Conservation (phyloP, 2,113 vertebrate species). For the Silurus asotus region DNA sequence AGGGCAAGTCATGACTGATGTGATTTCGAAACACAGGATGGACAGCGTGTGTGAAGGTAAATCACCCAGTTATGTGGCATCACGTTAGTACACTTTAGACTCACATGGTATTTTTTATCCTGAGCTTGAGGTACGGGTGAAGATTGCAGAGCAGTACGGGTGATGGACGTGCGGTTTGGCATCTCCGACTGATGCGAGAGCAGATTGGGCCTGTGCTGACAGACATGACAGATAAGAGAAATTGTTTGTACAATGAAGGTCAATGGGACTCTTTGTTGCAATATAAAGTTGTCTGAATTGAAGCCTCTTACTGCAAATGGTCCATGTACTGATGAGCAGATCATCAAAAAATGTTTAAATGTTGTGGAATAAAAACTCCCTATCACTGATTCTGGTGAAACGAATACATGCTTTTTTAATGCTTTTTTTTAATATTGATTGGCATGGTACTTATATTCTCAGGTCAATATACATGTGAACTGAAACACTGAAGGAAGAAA, state of each 20-base stretch:
- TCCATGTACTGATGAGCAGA: neutral
- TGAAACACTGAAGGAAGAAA: too few relatives aligned
- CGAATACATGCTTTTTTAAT: neutral
- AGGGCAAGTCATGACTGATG: constrained; percentile 18
- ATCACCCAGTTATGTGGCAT: constrained; percentile 17
- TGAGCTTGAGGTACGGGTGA: neutral
- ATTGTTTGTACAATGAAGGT: constrained; percentile 24
- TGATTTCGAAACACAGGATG: neutral
- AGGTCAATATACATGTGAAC: neutral
- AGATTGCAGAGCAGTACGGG: constrained; percentile 8
- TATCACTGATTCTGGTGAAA: neutral
- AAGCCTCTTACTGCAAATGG: constrained; percentile 13
- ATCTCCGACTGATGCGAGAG: constrained; percentile 14
- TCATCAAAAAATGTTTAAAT: constrained; percentile 1
- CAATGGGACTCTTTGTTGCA: constrained; percentile 32
- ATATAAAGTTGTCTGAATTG: constrained; percentile 25
- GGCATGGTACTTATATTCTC: neutral
- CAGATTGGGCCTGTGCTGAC: constrained; percentile 20
- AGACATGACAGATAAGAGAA: constrained; percentile 17
- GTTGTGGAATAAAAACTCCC: neutral
- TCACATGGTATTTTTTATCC: constrained; percentile 16
- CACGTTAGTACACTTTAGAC: neutral
- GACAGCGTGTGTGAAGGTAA: constrained; percentile 13
- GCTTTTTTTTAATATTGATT: neutral
- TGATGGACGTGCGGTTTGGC: constrained; percentile 41